Conservation (phyloP, 2,113 vertebrate genomes). For the Suricata suricatta region DNA sequence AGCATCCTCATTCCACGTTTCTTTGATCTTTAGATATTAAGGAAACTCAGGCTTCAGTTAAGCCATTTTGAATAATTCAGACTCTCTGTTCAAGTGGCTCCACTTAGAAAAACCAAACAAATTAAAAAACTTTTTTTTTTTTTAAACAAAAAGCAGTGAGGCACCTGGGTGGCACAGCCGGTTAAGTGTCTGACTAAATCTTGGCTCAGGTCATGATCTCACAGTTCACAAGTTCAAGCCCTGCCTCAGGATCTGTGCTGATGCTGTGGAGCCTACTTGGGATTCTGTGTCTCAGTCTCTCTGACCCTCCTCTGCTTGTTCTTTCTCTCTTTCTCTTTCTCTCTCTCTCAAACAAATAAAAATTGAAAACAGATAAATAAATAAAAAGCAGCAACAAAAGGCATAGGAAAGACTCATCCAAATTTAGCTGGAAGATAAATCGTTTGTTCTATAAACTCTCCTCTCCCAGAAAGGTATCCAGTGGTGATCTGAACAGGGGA, state of each 20-base stretch:
- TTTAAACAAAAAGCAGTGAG: neutral
- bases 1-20: neutral
- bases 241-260: no score
- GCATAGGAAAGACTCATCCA: neutral
- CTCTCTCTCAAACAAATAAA: no score
- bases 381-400: neutral
- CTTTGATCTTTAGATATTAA: neutral
- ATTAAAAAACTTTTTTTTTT: neutral
- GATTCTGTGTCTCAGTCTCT: no score
- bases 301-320: no score
- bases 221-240: no score
- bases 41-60: neutral
- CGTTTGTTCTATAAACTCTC: neutral
- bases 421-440: neutral
- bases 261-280: no score
- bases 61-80: neutral
- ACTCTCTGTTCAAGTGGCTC: neutral
- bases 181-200: no score
- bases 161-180: no score
- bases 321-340: no score
- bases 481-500: neutral
- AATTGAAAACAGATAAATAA: no score
- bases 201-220: no score
- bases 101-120: neutral
- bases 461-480: neutral